A percentile compares a stretch with the other conserved stretches of the same genome.
Conservation (phyloP, 2,797 vertebrate genomes). For the Kryptopterus vitreolus region DNA sequence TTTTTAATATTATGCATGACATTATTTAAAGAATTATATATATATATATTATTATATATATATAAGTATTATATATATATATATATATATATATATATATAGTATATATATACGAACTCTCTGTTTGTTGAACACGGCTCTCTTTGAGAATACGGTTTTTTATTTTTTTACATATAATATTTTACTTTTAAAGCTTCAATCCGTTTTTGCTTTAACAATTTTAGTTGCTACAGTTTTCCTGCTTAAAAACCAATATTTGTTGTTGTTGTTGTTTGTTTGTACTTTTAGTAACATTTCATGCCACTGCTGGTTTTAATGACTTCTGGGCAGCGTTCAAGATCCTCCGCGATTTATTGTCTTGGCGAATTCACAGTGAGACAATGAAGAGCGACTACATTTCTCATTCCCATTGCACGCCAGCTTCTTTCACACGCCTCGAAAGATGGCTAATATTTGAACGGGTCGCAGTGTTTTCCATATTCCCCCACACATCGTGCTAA, state of each 20-base stretch:
- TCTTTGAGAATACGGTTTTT: neutral
- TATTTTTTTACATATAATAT: neutral
- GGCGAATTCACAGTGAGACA: neutral
- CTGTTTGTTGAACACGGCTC: neutral
- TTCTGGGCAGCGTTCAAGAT: constrained; percentile 1
- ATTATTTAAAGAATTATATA: too few relatives aligned
- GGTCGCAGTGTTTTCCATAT: neutral
- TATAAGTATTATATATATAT: too few relatives aligned
- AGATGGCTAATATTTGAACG: neutral
- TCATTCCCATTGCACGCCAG: neutral
- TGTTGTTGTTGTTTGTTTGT: too few relatives aligned
- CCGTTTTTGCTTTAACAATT: neutral
- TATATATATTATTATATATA: too few relatives aligned
- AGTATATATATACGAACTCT: neutral
- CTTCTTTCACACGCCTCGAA: neutral
- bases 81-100: too few relatives aligned
- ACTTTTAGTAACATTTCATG: neutral
- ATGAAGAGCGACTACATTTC: neutral
- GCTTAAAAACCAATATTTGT: neutral
- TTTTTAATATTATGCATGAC: too few relatives aligned
- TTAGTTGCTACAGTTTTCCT: neutral
- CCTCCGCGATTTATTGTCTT: neutral
- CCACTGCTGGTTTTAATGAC: neutral
- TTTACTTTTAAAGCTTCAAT: neutral
- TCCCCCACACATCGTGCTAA: neutral